Evolutionary conservation across 2,888 invertebrate genomes (phyloP).

Genomic region (Drosophila eohydei): DNA sequence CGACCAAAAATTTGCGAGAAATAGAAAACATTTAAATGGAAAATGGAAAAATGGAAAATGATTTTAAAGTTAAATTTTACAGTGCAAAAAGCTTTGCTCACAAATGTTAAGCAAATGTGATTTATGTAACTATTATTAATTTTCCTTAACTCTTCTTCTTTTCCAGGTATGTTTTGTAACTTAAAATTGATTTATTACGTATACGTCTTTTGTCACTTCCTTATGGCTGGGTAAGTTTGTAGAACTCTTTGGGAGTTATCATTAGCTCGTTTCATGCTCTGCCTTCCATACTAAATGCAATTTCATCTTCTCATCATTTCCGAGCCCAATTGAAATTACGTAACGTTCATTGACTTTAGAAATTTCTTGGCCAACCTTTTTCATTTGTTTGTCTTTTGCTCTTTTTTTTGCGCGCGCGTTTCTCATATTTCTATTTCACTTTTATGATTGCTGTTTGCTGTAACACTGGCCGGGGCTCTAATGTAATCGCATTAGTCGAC

Average conservation of each 20-base stretch:
- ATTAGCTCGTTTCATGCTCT: constrained; percentile 44
- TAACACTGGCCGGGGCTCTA: constrained; percentile 61
- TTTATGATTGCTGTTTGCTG: constrained; percentile 62
- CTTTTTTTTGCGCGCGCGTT: constrained; percentile 8
- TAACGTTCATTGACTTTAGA: constrained; percentile 78
- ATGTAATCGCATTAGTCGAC: constrained; percentile 79
- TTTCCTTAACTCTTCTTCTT: background rate
- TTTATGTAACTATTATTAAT: background rate
- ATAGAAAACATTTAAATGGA: background rate
- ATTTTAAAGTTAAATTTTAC: background rate
- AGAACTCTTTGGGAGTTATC: constrained; percentile 50
- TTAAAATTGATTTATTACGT: constrained; percentile 1
- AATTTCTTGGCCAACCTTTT: constrained; percentile 49
- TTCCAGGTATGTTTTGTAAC: constrained; percentile 46
- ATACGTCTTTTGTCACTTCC: constrained; percentile 17
- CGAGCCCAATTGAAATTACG: constrained; percentile 78
- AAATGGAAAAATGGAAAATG: background rate
- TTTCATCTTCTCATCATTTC: constrained; percentile 74
- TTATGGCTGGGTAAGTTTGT: constrained; percentile 58
- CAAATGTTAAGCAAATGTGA: background rate
- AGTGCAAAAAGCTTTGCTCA: background rate
- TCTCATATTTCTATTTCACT: constrained; percentile 62
- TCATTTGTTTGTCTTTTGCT: constrained; percentile 26
- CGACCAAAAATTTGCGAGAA: constrained; percentile 8
- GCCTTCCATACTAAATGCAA: constrained; percentile 69